phyloP scores from a whole-genome alignment of 2,888 invertebrate species.

The Lithodes maja region DNA sequence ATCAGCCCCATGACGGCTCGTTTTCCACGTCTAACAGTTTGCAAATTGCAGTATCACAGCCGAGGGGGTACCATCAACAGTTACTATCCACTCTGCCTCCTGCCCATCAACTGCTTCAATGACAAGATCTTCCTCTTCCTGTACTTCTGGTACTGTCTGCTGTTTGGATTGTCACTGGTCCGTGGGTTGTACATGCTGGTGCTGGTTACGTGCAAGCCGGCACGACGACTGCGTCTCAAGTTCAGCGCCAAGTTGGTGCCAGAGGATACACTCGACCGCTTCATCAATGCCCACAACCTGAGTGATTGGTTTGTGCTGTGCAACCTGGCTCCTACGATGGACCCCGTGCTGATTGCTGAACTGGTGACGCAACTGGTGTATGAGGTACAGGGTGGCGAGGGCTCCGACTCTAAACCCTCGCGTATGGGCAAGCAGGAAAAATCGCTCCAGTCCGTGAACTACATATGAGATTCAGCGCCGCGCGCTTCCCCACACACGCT shows the following conservation, averaged over 20 bases:
- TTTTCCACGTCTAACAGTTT: conserved; percentile 69
- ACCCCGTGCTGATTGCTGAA: conserved; percentile 70
- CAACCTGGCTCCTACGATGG: conserved; percentile 70
- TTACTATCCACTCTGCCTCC: conserved; percentile 69
- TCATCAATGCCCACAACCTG: conserved; percentile 70
- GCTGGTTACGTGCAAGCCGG: conserved; percentile 70
- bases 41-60: conserved; percentile 70
- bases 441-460: conserved; percentile 71
- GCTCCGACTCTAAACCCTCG: conserved; percentile 70
- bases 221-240: conserved; percentile 68
- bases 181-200: conserved; percentile 70
- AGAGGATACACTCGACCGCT: conserved; percentile 69
- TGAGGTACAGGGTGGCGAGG: conserved; percentile 70
- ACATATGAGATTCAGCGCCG: conserved; percentile 71
- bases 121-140: conserved; percentile 70
- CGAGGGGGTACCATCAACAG: conserved; percentile 71
- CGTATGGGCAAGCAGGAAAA: conserved; percentile 70
- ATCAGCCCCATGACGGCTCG: conserved; percentile 70
- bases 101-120: conserved; percentile 70
- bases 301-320: conserved; percentile 71
- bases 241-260: conserved; percentile 70
- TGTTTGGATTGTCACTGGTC: conserved; percentile 69
- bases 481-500: conserved; percentile 71
- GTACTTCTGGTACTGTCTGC: conserved; percentile 70
- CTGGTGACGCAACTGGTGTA: conserved; percentile 70